Evolutionary conservation across 2,888 invertebrate species (phyloP).

Genomic region (Hyposoter didymator): DNA sequence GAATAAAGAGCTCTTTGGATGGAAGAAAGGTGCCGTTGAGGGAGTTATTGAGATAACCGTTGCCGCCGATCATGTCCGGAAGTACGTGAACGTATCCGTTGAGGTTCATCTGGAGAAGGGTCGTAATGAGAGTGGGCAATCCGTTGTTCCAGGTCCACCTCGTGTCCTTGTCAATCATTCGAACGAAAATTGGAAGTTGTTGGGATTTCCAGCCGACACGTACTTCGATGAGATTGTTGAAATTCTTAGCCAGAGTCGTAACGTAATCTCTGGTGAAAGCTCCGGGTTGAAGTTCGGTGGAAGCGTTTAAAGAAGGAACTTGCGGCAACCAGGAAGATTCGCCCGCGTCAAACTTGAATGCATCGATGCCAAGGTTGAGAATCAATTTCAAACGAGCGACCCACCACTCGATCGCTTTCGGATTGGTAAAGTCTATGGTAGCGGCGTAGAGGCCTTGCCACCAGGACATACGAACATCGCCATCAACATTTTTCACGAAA

Average conservation of each 20-base stretch:
- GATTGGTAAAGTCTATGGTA: conserved; percentile 91
- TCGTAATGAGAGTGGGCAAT: conserved; percentile 89
- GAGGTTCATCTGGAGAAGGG: conserved; percentile 87
- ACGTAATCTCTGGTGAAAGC: conserved; percentile 86
- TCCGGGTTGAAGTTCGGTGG: conserved; percentile 86
- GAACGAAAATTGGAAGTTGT: conserved; percentile 88
- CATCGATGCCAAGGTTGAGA: conserved; percentile 88
- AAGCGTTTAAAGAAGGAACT: conserved; percentile 86
- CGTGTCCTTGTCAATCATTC: conserved; percentile 93
- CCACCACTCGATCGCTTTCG: conserved; percentile 88
- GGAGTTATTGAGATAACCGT: conserved; percentile 86
- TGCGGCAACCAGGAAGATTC: conserved; percentile 90
- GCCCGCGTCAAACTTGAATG: conserved; percentile 93
- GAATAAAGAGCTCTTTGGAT: conserved; percentile 88
- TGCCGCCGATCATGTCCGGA: conserved; percentile 93
- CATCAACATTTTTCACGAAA: conserved; percentile 83
- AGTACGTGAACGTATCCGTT: conserved; percentile 88
- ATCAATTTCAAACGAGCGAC: conserved; percentile 85
- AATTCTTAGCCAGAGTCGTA: conserved; percentile 85
- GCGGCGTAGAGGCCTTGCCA: conserved; percentile 86
- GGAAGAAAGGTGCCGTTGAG: conserved; percentile 82
- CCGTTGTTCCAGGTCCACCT: conserved; percentile 90
- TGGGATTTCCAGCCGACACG: conserved; percentile 90
- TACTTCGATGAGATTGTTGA: conserved; percentile 89
- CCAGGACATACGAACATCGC: conserved; percentile 82